Base-by-base conservation (phyloP, 2,113 vertebrate species). In the Delphinus delphis region DNA sequence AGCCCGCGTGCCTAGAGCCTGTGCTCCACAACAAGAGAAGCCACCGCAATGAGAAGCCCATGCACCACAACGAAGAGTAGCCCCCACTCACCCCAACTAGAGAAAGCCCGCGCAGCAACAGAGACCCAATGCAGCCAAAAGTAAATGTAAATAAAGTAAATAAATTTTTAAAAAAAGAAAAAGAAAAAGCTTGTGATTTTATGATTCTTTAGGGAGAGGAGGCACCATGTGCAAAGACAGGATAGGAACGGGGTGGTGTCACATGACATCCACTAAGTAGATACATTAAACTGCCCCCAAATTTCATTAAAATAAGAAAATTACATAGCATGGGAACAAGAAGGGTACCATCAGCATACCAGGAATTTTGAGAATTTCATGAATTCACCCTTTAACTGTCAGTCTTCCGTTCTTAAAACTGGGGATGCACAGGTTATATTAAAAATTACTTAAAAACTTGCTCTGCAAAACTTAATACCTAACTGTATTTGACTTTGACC, bases 401-500 rank as follows among this genome's bases (percentile, higher is more conserved):
- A 4, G 33, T 17, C 33, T 6, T 28, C 3, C 28, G 3, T 21
- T 74, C 9, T 28, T 85, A 26, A 71, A 71, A 95, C 6, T 14
- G 26, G 12, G 38, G 11, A 77, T 10, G 8, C 26, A 7, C 21
- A 58, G 28, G 26, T 90, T 68, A 81, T 67, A 36, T 82, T 44
- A 28, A 55, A 88, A 86, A 28, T n/a, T 62, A 85, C 77, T 96
- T 88, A 76, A 90, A 84, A 84, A 17, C 47, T 47, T 96, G 6
- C 26, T 93, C 60, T 90, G 9, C 2, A 82, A 87, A 80, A 85
- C 50, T 81, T 95, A 88, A 88, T n/a, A 60, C 4, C 65, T 77
- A 85, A 88, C 92, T 86, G 79, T 60, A 93, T 68, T 79, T 97
- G n/a, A 95, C 62, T 76, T 74, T 53, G 38, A 70, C 86, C 74